These are phyloP conservation scores for Sinodicranocentrus sp. DNA, from an alignment of 2,888 invertebrate species.

Conservation along the genomic window DNA sequence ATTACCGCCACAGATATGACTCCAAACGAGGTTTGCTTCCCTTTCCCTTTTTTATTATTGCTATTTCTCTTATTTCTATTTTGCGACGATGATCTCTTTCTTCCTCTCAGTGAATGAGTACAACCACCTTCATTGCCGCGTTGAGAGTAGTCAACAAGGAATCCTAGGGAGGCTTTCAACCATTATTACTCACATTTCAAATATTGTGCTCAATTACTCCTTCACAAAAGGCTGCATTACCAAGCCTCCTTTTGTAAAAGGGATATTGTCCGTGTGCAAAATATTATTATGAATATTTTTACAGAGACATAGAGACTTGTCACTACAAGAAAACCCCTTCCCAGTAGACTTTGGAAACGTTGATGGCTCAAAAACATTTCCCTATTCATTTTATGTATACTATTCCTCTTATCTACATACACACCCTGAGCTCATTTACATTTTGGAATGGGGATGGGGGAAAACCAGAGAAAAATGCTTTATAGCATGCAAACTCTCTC, in stretches of 20 bases:
- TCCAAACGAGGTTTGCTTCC: background rate
- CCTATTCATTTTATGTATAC: conserved; percentile 4
- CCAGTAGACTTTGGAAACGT: too few relatives aligned
- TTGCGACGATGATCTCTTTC: background rate
- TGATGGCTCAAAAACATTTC: too few relatives aligned
- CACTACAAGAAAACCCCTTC: too few relatives aligned
- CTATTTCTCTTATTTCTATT: background rate
- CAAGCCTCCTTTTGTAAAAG: too few relatives aligned
- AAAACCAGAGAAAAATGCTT: conserved; percentile 27
- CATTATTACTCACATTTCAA: too few relatives aligned
- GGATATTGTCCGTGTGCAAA: too few relatives aligned
- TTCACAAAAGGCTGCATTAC: too few relatives aligned
- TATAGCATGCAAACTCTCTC: conserved; percentile 26
- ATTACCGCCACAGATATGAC: conserved; percentile 10
- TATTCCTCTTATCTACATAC: background rate
- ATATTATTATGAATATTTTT: too few relatives aligned
- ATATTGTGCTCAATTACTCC: too few relatives aligned
- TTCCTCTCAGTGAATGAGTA: background rate
- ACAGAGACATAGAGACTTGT: too few relatives aligned
- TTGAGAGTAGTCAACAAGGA: background rate
- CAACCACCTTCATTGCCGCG: too few relatives aligned
- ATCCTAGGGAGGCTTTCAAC: too few relatives aligned
- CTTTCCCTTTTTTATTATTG: conserved; percentile 21
- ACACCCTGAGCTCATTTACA: conserved; percentile 25
- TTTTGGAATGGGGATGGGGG: conserved; percentile 31